Percentiles rank a stretch among this genome's conserved stretches.
phyloP scores from a whole-genome alignment of 2,113 vertebrate genomes.

The Chinchilla lanigera region DNA sequence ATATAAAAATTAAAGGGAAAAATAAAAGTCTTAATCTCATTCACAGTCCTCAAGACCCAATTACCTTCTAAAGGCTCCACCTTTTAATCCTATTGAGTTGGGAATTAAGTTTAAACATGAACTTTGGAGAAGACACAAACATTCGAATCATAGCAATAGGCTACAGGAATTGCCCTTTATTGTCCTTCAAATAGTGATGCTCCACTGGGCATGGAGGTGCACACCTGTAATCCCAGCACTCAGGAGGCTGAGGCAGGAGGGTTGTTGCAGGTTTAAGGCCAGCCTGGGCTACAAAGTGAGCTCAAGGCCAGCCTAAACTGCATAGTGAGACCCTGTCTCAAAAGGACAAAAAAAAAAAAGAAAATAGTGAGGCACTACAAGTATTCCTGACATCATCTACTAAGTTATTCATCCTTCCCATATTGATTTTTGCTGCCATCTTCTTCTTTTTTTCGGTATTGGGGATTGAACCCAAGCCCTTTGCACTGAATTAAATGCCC shows the following conservation, averaged over 20 bases:
- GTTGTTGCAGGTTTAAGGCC: too few relatives aligned
- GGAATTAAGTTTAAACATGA: not conserved
- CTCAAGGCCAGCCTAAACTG: too few relatives aligned
- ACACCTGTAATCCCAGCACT: too few relatives aligned
- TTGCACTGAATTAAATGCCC: not conserved
- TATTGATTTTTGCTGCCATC: constrained; percentile 1
- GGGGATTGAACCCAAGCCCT: not conserved
- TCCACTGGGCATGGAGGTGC: too few relatives aligned
- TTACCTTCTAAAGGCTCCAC: not conserved
- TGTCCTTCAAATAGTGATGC: constrained; percentile 17
- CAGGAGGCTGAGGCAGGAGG: too few relatives aligned
- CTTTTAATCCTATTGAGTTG: not conserved
- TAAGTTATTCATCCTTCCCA: not conserved
- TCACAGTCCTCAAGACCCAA: not conserved
- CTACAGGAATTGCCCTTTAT: not conserved
- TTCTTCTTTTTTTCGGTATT: not conserved
- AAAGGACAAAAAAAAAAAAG: too few relatives aligned
- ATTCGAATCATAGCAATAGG: not conserved
- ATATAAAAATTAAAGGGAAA: not conserved
- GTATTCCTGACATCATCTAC: constrained; percentile 3
- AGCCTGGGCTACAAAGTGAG: too few relatives aligned
- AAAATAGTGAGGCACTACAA: not conserved
- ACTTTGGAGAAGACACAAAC: not conserved
- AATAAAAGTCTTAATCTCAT: not conserved
- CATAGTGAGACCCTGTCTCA: too few relatives aligned